Evolutionary conservation across 2,113 vertebrate species (phyloP), one percentile per base, ranked within the genome.

Genomic region (Centrocercus urophasianus): DNA sequence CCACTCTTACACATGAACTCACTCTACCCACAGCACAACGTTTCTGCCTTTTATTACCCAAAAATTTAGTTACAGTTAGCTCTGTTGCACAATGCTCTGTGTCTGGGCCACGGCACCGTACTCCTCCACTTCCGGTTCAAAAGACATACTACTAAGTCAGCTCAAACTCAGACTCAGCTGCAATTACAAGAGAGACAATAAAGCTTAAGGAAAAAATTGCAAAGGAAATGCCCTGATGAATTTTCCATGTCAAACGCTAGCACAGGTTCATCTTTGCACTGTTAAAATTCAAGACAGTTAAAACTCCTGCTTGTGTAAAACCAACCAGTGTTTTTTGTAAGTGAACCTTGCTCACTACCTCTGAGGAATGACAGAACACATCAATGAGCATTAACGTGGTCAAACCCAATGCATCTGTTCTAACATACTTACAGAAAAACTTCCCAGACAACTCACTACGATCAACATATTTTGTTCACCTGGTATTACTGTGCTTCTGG

Each of bases 51-150:
- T 65, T 57, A 32, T 30, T 61, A 57, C 28, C 66, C 40, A 80
- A 52, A 87, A 59, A 74, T 42, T n/a, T 12, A 60, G 28, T 36
- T 75, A 36, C 71, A 27, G 13, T 88, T 15, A 67, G 30, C 18
- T 19, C 11, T 18, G n/a, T 27, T 48, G 67, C 60, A 63, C 34
- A 38, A 27, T 17, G 36, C 60, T 36, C 60, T 25, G 7, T 6
- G n/a, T 50, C 47, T 50, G n/a, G 32, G 48, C 24, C 24, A 25
- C 8, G 38, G 2, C 16, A 66, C 1, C 1, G 1, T 21, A 57
- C 8, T 43, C 10, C 47, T 64, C 45, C 4, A 36, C 47, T 79
- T 25, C 17, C 3, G 16, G 20, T 11, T 75, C 38, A 43, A 74
- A 84, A 61, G 32, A 14, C 52, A 54, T 28, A 54, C 15, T 54